Conservation (phyloP, 2,113 vertebrate species). For the Crotalus viridis region DNA sequence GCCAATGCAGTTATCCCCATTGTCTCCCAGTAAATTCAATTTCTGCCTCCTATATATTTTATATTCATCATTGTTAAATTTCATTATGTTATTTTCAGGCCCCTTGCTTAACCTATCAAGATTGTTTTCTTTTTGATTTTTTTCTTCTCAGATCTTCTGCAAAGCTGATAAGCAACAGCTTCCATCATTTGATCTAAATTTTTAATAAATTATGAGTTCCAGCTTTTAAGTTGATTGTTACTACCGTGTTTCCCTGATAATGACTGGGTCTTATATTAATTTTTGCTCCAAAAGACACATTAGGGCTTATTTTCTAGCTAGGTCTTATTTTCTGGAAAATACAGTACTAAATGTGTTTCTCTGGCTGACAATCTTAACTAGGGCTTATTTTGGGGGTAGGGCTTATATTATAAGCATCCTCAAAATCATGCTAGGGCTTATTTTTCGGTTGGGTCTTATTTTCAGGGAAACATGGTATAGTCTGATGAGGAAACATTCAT, state of each 20-base stretch:
- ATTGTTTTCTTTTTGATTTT: neutral
- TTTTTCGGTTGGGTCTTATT: too few species aligned
- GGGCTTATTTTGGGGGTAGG: too few species aligned
- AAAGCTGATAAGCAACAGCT: neutral
- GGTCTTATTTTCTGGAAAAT: too few species aligned
- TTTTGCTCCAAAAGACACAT: too few species aligned
- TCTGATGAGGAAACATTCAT: neutral
- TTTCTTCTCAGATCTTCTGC: neutral
- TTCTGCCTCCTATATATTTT: neutral
- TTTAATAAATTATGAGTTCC: neutral
- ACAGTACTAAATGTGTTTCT: too few species aligned
- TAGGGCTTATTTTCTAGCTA: too few species aligned
- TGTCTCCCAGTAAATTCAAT: neutral
- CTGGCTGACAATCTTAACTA: too few species aligned
- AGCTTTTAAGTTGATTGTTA: neutral
- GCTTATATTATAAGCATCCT: too few species aligned
- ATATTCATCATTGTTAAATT: neutral
- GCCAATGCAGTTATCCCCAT: neutral
- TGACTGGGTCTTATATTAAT: too few species aligned
- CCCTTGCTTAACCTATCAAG: neutral
- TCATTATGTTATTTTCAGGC: neutral
- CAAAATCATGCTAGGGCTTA: too few species aligned
- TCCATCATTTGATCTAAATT: neutral
- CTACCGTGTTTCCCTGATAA: too few species aligned
- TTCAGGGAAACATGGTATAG: too few species aligned